Evolutionary conservation across 2,113 vertebrate species (phyloP), one percentile per base, ranked within the genome.

Genomic region (Pseudolaguvia tuberculata): DNA sequence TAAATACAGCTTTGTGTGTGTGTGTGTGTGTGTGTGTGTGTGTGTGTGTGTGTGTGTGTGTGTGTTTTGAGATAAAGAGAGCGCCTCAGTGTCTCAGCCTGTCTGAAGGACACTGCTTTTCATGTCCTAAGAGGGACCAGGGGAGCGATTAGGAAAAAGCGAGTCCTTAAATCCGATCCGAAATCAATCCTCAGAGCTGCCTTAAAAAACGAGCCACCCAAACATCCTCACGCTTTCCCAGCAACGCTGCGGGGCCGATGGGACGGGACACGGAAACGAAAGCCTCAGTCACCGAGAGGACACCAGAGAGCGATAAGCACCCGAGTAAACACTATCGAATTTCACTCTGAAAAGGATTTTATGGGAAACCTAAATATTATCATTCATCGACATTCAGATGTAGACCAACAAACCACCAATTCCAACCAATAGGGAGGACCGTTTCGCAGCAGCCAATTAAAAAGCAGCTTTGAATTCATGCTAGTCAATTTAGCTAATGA

Each of bases 101-200:
- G 68, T 86, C 87, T 89, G 84, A 56, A 59, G 83, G 83, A 88
- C 73, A 71, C 76, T 2, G 77, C 84, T 84, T 84, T 88, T 88
- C 87, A 87, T 89, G 89, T 88, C 87, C 87, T 86, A 82, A 88
- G 87, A 83, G 80, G 83, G 86, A 86, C 86, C 84, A 83, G 84
- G 86, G 86, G 88, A 90, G 89, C 88, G 84, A 82, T 87, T 88
- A 87, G 80, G 87, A 88, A 88, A 29, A 90, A 82, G 79, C 81
- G 84, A 88, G 84, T 84, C 86, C 84, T 87, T 84, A 83, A 90
- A 89, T 80, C 73, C 25, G 81, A 88, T 87, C 78, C 72, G 53
- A 87, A 90, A 91, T 91, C 90, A 72, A 91, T 92, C 83, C 79
- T 75, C 83, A 61, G 78, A 84, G 83, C 81, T 86, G 86, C 83